Evolutionary conservation across 1,140 invertebrate species (phyloP).

Genomic region (Plutomurus gul): DNA sequence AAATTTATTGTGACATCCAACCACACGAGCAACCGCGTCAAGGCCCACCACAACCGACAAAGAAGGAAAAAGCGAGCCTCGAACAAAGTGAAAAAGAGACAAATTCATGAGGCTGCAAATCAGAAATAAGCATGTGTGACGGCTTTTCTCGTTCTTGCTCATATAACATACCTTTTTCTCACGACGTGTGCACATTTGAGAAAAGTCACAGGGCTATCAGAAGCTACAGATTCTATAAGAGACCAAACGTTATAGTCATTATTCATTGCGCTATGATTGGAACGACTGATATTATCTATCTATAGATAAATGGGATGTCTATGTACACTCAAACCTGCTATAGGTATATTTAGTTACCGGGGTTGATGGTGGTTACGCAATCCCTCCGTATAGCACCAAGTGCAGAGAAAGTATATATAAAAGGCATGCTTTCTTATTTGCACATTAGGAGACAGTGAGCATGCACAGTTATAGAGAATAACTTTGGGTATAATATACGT

Average conservation of each 20-base stretch:
- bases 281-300: background rate
- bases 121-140: constrained; percentile 5
- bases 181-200: background rate
- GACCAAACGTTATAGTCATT: background rate
- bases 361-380: no score
- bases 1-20: background rate
- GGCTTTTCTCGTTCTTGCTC: background rate
- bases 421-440: no score
- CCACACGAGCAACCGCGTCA: background rate
- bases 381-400: no score
- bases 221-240: background rate
- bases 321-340: no score
- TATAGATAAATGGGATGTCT: no score
- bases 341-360: no score
- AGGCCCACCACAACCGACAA: background rate
- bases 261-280: background rate
- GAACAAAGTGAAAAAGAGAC: background rate
- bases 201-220: background rate
- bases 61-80: background rate
- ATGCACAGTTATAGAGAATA: no score
- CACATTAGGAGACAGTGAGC: no score
- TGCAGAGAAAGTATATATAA: no score
- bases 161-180: constrained; percentile 7
- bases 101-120: background rate
- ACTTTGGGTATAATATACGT: no score